phyloP scores from a whole-genome alignment of 2,797 vertebrate species.

The Myotis planiceps region DNA sequence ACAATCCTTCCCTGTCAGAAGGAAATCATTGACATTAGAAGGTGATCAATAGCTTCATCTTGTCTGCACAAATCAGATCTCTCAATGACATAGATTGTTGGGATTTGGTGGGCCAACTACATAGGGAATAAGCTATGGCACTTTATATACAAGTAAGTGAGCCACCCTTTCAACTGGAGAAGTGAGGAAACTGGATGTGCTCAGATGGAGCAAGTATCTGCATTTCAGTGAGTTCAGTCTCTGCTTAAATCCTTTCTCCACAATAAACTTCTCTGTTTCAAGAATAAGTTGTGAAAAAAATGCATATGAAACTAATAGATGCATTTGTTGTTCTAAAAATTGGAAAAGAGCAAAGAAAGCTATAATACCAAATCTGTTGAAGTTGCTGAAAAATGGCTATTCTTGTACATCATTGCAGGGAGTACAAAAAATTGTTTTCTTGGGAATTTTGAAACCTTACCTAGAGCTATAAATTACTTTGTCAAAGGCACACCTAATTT shows the following conservation, averaged over 20 bases:
- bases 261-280: slow-evolving; percentile 14
- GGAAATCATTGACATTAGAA: background rate
- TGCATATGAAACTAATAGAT: background rate
- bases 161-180: background rate
- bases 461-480: slow-evolving; percentile 3
- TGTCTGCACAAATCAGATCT: background rate
- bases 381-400: background rate
- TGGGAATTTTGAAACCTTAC: slow-evolving; percentile 10
- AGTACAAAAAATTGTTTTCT: background rate
- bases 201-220: background rate
- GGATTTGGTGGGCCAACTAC: background rate
- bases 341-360: background rate
- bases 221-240: background rate
- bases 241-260: background rate
- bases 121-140: background rate
- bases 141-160: background rate
- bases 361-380: background rate
- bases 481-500: background rate
- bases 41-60: background rate
- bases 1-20: background rate
- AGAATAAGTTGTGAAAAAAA: background rate
- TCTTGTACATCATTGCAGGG: background rate
- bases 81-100: background rate
- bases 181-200: background rate
- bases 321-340: slow-evolving; percentile 18